Conservation (phyloP, 23 tunicate species). For the Clavelina lepadiformis region DNA sequence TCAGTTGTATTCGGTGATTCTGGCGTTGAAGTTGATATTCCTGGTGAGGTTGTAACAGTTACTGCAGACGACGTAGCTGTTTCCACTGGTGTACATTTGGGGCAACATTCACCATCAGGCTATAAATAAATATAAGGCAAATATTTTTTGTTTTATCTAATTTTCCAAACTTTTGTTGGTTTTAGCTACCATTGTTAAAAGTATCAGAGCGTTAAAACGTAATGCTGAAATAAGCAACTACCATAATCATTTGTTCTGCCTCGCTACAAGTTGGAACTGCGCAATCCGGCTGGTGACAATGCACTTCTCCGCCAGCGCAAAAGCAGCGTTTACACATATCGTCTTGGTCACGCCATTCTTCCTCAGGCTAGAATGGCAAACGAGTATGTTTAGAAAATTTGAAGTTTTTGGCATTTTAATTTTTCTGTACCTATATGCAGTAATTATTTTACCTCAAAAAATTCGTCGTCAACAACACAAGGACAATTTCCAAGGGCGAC, state of each 20-base stretch:
- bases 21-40: neutral
- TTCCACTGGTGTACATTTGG: conserved; percentile 18
- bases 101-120: conserved; percentile 70
- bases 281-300: conserved; percentile 66
- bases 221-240: neutral
- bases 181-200: neutral
- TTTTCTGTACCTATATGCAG: no score
- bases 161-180: neutral
- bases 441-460: conserved; percentile 51
- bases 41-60: neutral
- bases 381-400: no score
- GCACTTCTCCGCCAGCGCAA: conserved; percentile 44
- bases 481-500: conserved; percentile 74
- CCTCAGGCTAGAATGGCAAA: conserved; percentile 27
- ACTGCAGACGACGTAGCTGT: neutral
- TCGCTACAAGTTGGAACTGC: conserved; percentile 18
- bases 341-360: conserved; percentile 22
- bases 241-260: conserved; percentile 20
- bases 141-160: neutral
- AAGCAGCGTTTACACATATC: conserved; percentile 56
- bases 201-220: neutral
- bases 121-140: neutral
- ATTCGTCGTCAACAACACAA: conserved; percentile 34
- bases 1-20: neutral
- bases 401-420: no score